These are phyloP conservation scores for Cyphomyrus plagiostoma DNA, from an alignment of 2,113 vertebrate genomes.

Conservation along the genomic window DNA sequence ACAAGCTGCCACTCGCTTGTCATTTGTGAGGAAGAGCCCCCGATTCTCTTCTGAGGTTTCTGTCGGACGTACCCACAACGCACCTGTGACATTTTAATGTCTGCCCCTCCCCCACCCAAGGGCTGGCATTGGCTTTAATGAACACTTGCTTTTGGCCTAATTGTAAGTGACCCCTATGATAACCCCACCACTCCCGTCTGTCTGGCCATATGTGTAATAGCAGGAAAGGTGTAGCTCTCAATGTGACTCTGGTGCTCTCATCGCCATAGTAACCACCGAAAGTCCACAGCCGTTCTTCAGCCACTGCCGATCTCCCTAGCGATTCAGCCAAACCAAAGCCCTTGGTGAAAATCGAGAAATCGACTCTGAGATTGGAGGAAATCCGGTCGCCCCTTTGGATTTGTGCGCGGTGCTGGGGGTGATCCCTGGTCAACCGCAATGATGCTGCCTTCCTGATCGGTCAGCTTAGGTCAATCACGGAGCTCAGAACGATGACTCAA, in stretches of 20 bases:
- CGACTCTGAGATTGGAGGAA: neutral
- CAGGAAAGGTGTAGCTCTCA: conserved; percentile 65
- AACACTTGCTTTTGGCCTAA: conserved; percentile 68
- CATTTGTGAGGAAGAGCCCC: neutral
- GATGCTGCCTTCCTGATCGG: neutral
- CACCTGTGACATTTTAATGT: neutral
- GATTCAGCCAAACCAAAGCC: conserved; percentile 42
- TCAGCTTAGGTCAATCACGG: neutral
- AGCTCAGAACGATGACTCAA: neutral
- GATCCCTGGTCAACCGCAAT: neutral
- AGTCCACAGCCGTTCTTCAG: conserved; percentile 15
- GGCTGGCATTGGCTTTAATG: conserved; percentile 49
- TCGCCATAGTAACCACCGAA: conserved; percentile 61
- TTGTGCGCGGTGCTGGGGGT: neutral
- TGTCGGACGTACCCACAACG: conserved; percentile 4
- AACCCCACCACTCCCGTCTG: conserved; percentile 41
- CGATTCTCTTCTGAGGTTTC: neutral
- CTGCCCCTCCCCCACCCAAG: neutral
- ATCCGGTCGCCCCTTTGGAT: neutral
- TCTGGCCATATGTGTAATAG: conserved; percentile 54
- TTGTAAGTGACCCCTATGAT: conserved; percentile 57
- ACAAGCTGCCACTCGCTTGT: neutral
- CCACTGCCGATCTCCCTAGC: conserved; percentile 4
- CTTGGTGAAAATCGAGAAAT: conserved; percentile 5
- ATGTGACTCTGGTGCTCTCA: conserved; percentile 70